Conservation (phyloP, 2,113 vertebrate genomes). For the Dolichotis patagonum region DNA sequence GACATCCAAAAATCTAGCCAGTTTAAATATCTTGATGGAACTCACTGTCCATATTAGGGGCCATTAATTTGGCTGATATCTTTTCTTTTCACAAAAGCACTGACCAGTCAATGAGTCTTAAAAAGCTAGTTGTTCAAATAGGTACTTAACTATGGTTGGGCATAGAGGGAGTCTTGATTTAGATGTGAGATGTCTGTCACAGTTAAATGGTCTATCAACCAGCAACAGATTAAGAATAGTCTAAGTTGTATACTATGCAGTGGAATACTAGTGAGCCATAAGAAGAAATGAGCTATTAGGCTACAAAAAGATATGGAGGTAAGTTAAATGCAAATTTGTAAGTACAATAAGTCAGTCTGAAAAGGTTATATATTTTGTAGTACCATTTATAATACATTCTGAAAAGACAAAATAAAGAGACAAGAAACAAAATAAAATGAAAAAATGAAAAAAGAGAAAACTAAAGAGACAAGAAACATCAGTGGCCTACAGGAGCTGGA, state of each 20-base stretch:
- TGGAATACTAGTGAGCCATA: not conserved
- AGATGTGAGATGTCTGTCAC: not conserved
- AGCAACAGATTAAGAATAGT: not conserved
- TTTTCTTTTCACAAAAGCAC: constrained; percentile 20
- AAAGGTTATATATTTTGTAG: not conserved
- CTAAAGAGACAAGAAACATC: not conserved
- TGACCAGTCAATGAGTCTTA: constrained; percentile 6
- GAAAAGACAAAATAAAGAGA: constrained; percentile 9
- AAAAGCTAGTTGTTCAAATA: constrained; percentile 19
- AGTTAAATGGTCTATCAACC: constrained; percentile 12
- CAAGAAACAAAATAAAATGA: too few species aligned
- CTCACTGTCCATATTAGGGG: not conserved
- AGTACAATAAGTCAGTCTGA: not conserved
- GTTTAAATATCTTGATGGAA: constrained; percentile 18
- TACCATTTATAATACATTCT: not conserved
- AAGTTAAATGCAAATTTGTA: not conserved
- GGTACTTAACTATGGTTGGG: not conserved
- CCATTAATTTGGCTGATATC: constrained; percentile 23
- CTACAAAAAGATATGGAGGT: not conserved
- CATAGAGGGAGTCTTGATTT: not conserved
- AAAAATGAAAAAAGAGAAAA: not conserved
- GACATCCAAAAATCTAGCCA: not conserved
- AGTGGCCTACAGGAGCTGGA: not conserved
- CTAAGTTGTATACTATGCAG: not conserved
- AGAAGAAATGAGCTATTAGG: constrained; percentile 18